Base-by-base conservation (phyloP, 1,140 invertebrate species). In the Trichogramma pretiosum region DNA sequence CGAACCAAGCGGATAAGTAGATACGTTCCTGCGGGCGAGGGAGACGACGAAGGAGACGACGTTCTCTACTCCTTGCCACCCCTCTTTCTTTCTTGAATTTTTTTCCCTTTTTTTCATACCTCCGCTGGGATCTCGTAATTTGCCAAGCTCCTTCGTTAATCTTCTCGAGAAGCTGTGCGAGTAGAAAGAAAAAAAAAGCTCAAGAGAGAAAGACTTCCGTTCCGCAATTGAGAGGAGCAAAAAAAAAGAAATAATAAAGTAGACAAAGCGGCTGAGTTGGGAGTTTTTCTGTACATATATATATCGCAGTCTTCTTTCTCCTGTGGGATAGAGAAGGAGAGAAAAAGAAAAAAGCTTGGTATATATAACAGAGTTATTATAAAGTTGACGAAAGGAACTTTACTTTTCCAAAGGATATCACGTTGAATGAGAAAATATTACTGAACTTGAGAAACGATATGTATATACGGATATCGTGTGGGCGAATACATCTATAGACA, bases 111-210 rank as follows among this genome's bases (percentile, higher is more conserved):
- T 26, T 46, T 46, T 46, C 26, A 32, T 46, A 28, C 45, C 39
- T 17, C 36, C 42, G 42, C 17, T 16, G 41, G 32, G 35, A 50
- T 50, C 38, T 46, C 49, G 43, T 51, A 51, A 51, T 46, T 51
- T 51, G 49, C 49, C 49, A 51, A 51, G 49, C 49, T 51, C 43
- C 49, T 51, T 51, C 39, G 49, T 51, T 51, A 51, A 46, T 41
- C 49, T 51, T 42, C 49, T 46, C 45, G 36, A 35, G 44, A 16
- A 34, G 41, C 5, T 14, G 32, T 8, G 11, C 22, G 24, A 24
- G 38, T 13, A 46, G 34, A 18, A 37, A 35, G 11, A 34, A 42
- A 26, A 48, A 48, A 48, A 49, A 49, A 49, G 41, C 41, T 44
- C 40, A 16, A 33, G 33, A 46, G 30, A 43, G 28, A 46, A 33